Evolutionary conservation across 2,113 vertebrate genomes (phyloP).

Genomic region (Xiphorhynchus elegans): DNA sequence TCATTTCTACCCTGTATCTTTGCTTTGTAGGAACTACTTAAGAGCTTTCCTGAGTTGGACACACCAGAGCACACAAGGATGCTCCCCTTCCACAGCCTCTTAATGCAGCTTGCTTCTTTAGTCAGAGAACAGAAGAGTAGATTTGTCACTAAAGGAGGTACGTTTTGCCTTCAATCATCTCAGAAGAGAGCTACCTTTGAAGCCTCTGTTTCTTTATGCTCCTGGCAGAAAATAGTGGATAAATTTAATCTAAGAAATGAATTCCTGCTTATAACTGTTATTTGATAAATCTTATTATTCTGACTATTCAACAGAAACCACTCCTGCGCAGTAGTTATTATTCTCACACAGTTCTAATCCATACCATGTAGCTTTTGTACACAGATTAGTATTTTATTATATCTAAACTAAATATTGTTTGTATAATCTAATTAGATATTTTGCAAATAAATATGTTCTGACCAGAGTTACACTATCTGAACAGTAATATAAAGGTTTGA

Average conservation of each 20-base stretch:
- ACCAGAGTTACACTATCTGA: background rate
- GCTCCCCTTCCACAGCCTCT: background rate
- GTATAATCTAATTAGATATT: conserved; percentile 49
- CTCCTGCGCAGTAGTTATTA: conserved; percentile 17
- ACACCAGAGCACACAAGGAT: background rate
- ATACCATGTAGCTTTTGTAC: conserved; percentile 44
- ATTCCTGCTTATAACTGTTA: conserved; percentile 58
- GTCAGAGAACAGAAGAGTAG: conserved; percentile 8
- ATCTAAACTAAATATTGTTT: conserved; percentile 13
- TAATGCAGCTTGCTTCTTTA: conserved; percentile 11
- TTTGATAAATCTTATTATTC: conserved; percentile 61
- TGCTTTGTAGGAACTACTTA: background rate
- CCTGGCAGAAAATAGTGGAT: conserved; percentile 30
- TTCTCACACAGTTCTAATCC: conserved; percentile 44
- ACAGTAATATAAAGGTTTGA: background rate
- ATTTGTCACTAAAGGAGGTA: conserved; percentile 23
- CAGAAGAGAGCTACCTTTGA: conserved; percentile 33
- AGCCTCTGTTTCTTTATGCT: conserved; percentile 35
- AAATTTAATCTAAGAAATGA: conserved; percentile 56
- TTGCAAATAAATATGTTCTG: conserved; percentile 48
- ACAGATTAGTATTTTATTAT: conserved; percentile 54
- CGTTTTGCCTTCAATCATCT: conserved; percentile 19
- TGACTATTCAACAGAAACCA: conserved; percentile 41
- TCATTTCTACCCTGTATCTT: background rate
- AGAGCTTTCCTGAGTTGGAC: background rate